These are phyloP conservation scores for Epicampocera succincta DNA, from an alignment of 2,888 invertebrate genomes.

Conservation along the genomic window DNA sequence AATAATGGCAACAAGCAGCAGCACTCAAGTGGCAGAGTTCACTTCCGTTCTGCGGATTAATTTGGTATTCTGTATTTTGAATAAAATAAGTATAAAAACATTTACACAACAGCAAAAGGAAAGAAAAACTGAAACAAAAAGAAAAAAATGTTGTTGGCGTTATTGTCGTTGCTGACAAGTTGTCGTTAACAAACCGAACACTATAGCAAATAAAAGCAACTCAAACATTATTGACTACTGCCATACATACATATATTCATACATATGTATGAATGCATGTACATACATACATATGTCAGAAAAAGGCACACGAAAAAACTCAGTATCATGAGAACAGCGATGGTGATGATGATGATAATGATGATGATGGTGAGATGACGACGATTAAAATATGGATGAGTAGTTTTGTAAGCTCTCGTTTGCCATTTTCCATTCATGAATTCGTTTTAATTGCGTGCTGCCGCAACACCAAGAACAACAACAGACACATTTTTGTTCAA, in stretches of 20 bases:
- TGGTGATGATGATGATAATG: slow-evolving; percentile 14
- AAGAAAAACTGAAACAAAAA: slow-evolving; percentile 5
- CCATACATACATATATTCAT: too few relatives aligned
- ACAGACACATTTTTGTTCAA: slow-evolving; percentile 26
- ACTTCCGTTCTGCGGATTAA: slow-evolving; percentile 72
- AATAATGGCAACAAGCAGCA: slow-evolving; percentile 36
- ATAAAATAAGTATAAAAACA: slow-evolving; percentile 30
- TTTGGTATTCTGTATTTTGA: slow-evolving; percentile 57
- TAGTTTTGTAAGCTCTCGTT: slow-evolving; percentile 48
- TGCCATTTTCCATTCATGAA: slow-evolving; percentile 68
- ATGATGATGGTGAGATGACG: slow-evolving; percentile 16
- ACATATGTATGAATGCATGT: too few relatives aligned
- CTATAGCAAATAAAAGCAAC: slow-evolving; percentile 43
- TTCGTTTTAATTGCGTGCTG: slow-evolving; percentile 66
- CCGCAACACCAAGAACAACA: slow-evolving; percentile 9
- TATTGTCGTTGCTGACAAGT: slow-evolving; percentile 63
- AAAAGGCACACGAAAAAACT: slow-evolving; percentile 6
- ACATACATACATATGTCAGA: too few relatives aligned
- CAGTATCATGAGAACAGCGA: slow-evolving; percentile 38
- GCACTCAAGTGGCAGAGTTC: slow-evolving; percentile 71
- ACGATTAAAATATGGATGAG: slow-evolving; percentile 31
- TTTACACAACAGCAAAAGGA: slow-evolving; percentile 16
- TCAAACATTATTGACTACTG: slow-evolving; percentile 31
- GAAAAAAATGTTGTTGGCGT: slow-evolving; percentile 58
- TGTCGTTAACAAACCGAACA: slow-evolving; percentile 56